Evolutionary conservation across 2,888 invertebrate species (phyloP).

Genomic region (Pollenia griseotomentosa): DNA sequence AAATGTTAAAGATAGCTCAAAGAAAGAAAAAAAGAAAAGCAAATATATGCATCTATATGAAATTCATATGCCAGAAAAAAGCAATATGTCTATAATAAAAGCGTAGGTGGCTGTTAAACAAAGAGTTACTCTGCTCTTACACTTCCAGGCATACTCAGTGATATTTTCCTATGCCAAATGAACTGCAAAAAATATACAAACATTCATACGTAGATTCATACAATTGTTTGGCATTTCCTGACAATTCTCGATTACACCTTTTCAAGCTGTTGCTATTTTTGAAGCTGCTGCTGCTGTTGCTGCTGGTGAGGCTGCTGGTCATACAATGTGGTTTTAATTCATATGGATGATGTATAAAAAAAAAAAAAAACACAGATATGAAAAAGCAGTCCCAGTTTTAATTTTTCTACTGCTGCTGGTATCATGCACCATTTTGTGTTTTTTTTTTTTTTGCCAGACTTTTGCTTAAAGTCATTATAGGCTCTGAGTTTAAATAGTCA

Average conservation of each 20-base stretch:
- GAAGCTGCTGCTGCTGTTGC: constrained; percentile 22
- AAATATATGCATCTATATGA: background rate
- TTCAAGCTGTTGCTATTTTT: background rate
- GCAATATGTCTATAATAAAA: background rate
- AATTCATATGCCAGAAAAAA: constrained; percentile 45
- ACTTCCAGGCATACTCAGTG: background rate
- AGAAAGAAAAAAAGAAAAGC: background rate
- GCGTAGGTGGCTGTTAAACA: constrained; percentile 27
- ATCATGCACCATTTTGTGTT: background rate
- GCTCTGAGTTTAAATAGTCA: background rate
- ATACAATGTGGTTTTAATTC: constrained; percentile 43
- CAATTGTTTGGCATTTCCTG: constrained; percentile 70
- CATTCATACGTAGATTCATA: constrained; percentile 38
- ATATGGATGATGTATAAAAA: background rate
- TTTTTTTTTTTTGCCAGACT: background rate
- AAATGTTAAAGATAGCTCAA: constrained; percentile 25
- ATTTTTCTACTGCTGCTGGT: constrained; percentile 7
- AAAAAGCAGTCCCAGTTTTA: background rate
- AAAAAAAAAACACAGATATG: background rate
- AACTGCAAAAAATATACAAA: background rate
- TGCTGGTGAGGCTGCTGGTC: constrained; percentile 37
- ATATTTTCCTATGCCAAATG: constrained; percentile 6
- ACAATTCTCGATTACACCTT: constrained; percentile 57
- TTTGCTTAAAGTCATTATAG: constrained; percentile 54
- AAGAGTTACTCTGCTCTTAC: background rate